phyloP scores from a whole-genome alignment of 2,113 vertebrate species.

The Mirza zaza region DNA sequence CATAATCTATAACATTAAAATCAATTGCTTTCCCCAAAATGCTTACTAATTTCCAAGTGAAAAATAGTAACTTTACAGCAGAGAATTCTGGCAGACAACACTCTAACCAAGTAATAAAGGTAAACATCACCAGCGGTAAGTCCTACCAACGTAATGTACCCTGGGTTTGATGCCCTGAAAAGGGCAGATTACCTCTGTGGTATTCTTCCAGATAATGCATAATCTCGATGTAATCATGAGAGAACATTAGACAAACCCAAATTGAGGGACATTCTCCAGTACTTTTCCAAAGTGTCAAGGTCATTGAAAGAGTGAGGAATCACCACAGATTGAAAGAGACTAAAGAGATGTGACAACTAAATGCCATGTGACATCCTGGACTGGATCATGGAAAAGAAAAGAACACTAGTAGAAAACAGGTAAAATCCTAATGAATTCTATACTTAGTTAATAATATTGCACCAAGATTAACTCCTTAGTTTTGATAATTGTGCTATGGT shows the following conservation, averaged over 20 bases:
- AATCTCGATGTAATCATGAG: neutral
- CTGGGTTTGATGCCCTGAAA: neutral
- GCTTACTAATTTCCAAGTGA: slow-evolving; percentile 33
- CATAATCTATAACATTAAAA: slow-evolving; percentile 3
- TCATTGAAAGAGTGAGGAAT: neutral
- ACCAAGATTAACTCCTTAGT: neutral
- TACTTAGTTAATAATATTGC: neutral
- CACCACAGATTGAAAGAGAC: neutral
- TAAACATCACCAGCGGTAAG: neutral
- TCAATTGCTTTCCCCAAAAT: slow-evolving; percentile 9
- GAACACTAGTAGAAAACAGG: neutral
- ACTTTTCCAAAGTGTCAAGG: neutral
- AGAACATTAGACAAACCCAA: neutral
- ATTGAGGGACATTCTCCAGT: neutral
- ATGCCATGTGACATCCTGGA: neutral
- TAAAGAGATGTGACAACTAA: neutral
- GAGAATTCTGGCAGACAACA: neutral
- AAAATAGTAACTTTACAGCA: slow-evolving; percentile 26
- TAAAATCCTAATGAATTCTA: slow-evolving; percentile 33
- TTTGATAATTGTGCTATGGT: neutral
- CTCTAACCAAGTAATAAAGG: neutral
- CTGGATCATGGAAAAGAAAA: neutral
- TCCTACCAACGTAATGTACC: neutral
- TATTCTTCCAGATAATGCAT: neutral
- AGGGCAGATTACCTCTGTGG: neutral